Conservation (phyloP, 2,797 vertebrate species). For the Urocyon cinereoargenteus region DNA sequence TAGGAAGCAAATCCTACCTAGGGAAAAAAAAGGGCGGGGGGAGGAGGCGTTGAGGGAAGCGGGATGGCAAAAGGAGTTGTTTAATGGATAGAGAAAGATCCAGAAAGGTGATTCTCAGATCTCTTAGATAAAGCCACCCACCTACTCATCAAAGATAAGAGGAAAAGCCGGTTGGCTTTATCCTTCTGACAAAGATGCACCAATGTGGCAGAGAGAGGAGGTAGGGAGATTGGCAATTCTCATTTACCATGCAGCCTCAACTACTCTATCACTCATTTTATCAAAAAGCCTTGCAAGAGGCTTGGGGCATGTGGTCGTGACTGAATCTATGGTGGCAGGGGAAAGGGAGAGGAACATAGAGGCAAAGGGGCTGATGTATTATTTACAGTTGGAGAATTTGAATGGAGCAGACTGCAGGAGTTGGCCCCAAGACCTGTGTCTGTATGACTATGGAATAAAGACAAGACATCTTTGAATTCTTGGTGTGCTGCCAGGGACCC, state of each 20-base stretch:
- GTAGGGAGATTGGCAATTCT: neutral
- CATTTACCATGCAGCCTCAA: slow-evolving; percentile 29
- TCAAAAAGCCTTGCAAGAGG: slow-evolving; percentile 54
- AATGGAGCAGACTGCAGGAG: slow-evolving; percentile 14
- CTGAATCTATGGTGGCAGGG: slow-evolving; percentile 25
- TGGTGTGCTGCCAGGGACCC: neutral
- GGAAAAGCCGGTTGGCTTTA: slow-evolving; percentile 15
- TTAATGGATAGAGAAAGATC: slow-evolving; percentile 63
- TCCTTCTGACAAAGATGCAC: slow-evolving; percentile 59
- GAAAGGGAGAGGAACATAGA: slow-evolving; percentile 30
- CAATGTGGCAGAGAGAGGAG: neutral
- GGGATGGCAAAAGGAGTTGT: slow-evolving; percentile 31
- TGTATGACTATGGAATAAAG: slow-evolving; percentile 1
- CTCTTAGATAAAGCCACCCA: slow-evolving; percentile 55
- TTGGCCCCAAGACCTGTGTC: neutral
- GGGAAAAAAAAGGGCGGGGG: slow-evolving; percentile 12
- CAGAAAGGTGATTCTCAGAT: slow-evolving; percentile 57
- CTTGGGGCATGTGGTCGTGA: neutral
- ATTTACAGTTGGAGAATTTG: slow-evolving; percentile 64
- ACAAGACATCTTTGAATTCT: slow-evolving; percentile 49
- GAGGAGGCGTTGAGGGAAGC: neutral
- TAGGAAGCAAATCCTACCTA: slow-evolving; percentile 66
- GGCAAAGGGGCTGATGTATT: slow-evolving; percentile 42
- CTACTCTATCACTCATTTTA: neutral
- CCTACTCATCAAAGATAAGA: slow-evolving; percentile 45